phyloP scores from a whole-genome alignment of 53 echinoderm and acorn worm genomes.

The Holothuria leucospilota region DNA sequence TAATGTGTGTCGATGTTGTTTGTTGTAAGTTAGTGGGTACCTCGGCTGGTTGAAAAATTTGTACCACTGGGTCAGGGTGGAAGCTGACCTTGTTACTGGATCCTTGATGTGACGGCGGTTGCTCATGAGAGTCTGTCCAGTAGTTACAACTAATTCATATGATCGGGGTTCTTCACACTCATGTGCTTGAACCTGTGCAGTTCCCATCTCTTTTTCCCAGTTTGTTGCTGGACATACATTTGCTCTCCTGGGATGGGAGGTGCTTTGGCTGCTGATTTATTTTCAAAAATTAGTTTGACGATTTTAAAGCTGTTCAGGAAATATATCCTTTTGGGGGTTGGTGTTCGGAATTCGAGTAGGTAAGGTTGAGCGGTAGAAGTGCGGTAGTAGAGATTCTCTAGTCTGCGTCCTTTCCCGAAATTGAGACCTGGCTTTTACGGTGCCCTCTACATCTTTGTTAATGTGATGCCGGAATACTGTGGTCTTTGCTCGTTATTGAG shows the following conservation, averaged over 20 bases:
- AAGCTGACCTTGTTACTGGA: neutral
- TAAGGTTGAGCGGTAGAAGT: neutral
- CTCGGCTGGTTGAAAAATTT: no score
- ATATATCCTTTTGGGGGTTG: no score
- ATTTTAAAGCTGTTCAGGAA: no score
- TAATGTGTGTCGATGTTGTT: neutral
- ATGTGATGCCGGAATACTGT: constrained; percentile 65
- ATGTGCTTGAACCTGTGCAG: neutral
- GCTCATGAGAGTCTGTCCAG: neutral
- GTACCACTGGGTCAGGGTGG: neutral
- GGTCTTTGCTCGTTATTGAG: constrained; percentile 54
- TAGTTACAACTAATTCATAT: no score
- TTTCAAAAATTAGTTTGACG: neutral
- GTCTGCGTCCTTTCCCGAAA: constrained; percentile 53
- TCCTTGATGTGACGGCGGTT: constrained; percentile 4
- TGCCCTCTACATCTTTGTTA: constrained; percentile 50
- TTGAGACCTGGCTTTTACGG: constrained; percentile 28
- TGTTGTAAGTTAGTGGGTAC: no score
- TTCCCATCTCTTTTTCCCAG: neutral
- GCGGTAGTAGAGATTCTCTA: constrained; percentile 55
- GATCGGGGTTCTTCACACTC: no score
- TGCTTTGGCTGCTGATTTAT: no score
- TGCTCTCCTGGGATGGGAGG: no score
- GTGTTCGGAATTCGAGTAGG: no score
- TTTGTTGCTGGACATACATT: no score